Base-by-base conservation (phyloP, 2,797 vertebrate species). In the Bradypodion ventrale region DNA sequence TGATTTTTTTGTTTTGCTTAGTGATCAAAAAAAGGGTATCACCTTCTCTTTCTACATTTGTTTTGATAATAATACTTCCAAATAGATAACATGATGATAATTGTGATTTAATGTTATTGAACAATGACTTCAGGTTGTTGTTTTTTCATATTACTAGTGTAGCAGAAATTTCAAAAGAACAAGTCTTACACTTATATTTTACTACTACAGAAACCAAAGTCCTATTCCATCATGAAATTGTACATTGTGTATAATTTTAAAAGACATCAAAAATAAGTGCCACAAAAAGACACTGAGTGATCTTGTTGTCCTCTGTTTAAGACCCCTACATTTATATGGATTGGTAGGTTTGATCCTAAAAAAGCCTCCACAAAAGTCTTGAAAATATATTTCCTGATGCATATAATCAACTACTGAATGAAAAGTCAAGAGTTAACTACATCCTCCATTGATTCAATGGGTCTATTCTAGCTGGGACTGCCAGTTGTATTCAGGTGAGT, bases 301-400 rank as follows among this genome's bases (percentile, higher is more conserved):
- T 27, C 0, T 35, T 46, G 85, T 75, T 44, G 87, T 10, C 21
- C 5, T 69, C n/a, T 69, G 35, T 59, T 37, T 10, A 2, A 8
- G 37, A 32, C 73, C 35, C 70, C 35, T 52, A 81, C 21, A 66
- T 42, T 62, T 15, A 37, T 44, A 13, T 75, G 60, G 82, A 89
- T 49, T 49, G 78, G 74, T 1, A 60, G 81, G 37, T 10, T 63
- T 82, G 86, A 9, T 5, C 62, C 65, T 1, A 83, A 56, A 44
- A 74, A 66, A 92, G 88, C 25, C n/a, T 46, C 13, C 37, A 10
- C 68, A 70, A 40, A 70, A n/a, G 15, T n/a, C 62, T 74, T 52
- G 69, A 83, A 89, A 27, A 69, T 23, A 56, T 68, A 4, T 35
- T 70, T 89, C 86, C 87, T 7, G 15, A 82, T 66, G 85, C 86